Base-by-base conservation (phyloP, 2,888 invertebrate genomes). In the Monoplex corrugatus region DNA sequence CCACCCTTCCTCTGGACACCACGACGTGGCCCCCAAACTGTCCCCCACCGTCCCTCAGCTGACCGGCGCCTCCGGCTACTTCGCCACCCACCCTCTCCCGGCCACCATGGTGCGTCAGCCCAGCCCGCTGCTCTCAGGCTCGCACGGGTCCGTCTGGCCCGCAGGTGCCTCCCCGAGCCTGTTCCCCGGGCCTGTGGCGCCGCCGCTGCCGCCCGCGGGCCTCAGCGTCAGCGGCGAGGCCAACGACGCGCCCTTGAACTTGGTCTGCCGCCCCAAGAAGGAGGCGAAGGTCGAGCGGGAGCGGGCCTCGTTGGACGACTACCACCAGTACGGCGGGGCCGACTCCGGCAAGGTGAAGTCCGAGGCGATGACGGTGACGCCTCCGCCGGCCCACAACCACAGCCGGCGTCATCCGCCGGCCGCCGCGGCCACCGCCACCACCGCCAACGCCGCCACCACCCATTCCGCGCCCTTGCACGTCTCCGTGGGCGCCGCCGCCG, bases 221-320 rank as follows among this genome's bases (percentile, higher is more conserved):
- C 8, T 5, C 32, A 88, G 28, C 87, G 68, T 16, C 86, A 83
- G 90, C 90, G 68, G 87, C 78, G 89, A 86, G 32, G 93, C 92
- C 88, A 93, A 94, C 90, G 98, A 98, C 95, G 97, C 98, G 1
- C 98, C 98, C 0, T 97, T 99, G 80, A 98, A 98, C 96, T 97
- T 98, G 87, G 98, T 98, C 94, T 68, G 84, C 84, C 98, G 98
- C 96, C 98, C 98, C 89, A 98, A 98, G 94, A 90, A 92, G 45
- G 92, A 93, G 87, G 80, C 90, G 44, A 90, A 92, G 89, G 72
- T 45, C 28, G 92, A 92, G 89, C 32, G 57, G 10, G 28, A n/a
- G 10, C 6, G 57, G 28, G 50, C 80, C n/a, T 38, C 28, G n/a
- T 8, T 38, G 28, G 87, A 87, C 57, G 75, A 87, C 80, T 87